Evolutionary conservation across 2,113 vertebrate genomes (phyloP).

Genomic region (Anolis sagrei): DNA sequence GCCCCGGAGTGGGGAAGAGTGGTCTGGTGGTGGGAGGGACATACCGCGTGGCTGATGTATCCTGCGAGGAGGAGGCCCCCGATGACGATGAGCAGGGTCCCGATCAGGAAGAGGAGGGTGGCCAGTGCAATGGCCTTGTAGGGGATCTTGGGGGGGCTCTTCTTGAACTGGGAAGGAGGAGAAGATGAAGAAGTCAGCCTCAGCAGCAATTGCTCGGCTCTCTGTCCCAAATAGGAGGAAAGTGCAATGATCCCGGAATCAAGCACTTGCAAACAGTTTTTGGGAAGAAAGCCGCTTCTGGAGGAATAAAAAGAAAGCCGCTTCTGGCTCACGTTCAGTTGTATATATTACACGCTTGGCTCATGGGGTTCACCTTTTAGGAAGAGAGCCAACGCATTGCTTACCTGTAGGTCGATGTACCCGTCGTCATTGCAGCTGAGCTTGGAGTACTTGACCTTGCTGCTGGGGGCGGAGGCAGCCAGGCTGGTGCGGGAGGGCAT

Average conservation of each 20-base stretch:
- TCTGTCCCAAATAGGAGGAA: no score
- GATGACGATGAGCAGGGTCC: constrained; percentile 91
- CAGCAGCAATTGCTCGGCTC: not conserved
- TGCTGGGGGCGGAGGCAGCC: constrained; percentile 78
- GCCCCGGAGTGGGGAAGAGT: no score
- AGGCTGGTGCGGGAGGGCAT: constrained; percentile 88
- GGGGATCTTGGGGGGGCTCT: constrained; percentile 94
- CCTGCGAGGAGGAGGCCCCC: constrained; percentile 91
- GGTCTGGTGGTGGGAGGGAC: no score
- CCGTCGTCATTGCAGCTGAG: constrained; percentile 91
- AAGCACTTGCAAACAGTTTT: no score
- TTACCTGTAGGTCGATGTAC: constrained; percentile 97
- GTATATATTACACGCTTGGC: no score
- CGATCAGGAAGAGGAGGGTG: constrained; percentile 90
- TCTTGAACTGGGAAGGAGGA: constrained; percentile 88
- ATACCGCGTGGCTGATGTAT: constrained; percentile 91
- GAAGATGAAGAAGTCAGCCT: not conserved
- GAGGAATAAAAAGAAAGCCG: no score
- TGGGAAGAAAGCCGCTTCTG: no score
- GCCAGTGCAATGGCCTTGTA: constrained; percentile 96
- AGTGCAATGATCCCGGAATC: no score
- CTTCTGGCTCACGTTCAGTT: no score
- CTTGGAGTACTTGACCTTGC: constrained; percentile 92
- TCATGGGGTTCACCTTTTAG: no score
- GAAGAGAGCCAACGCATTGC: not conserved